These are phyloP conservation scores for Zaprionus ornatus DNA, from an alignment of 1,140 invertebrate species.

Conservation along the genomic window DNA sequence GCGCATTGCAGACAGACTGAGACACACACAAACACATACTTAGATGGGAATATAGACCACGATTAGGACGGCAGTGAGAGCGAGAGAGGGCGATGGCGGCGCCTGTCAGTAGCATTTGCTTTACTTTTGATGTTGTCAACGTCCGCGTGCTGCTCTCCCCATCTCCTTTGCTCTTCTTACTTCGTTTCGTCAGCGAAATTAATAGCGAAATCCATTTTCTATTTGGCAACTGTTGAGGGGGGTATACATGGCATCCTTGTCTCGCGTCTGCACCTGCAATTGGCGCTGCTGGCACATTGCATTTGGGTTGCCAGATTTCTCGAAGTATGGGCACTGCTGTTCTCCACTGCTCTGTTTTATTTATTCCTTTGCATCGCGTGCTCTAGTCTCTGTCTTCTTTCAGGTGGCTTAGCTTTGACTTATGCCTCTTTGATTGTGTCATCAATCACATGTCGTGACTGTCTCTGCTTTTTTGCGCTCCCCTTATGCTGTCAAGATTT, in stretches of 20 bases:
- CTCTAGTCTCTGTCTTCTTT: not conserved
- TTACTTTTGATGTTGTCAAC: conserved; percentile 76
- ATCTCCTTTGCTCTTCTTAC: conserved; percentile 21
- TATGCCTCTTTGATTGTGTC: conserved; percentile 70
- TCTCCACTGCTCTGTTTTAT: conserved; percentile 30
- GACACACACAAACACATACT: conserved; percentile 12
- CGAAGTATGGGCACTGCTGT: not conserved
- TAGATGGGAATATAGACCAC: conserved; percentile 2
- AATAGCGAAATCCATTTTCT: conserved; percentile 79
- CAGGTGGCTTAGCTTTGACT: conserved; percentile 15
- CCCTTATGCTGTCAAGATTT: conserved; percentile 47
- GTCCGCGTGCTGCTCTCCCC: conserved; percentile 18
- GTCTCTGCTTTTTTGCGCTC: conserved; percentile 5
- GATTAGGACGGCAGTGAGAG: conserved; percentile 1
- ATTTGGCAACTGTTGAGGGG: conserved; percentile 41
- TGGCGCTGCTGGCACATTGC: conserved; percentile 7
- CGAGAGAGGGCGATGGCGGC: not conserved
- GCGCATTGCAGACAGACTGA: conserved; percentile 60
- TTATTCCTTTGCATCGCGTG: conserved; percentile 6
- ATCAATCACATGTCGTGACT: conserved; percentile 61
- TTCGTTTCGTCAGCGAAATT: conserved; percentile 71
- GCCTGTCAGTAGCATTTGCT: conserved; percentile 59
- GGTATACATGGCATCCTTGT: conserved; percentile 1
- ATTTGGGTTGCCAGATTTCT: conserved; percentile 30
- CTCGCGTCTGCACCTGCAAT: conserved; percentile 7